Base-by-base conservation (phyloP, 2,888 invertebrate species). In the Catocala nupta region DNA sequence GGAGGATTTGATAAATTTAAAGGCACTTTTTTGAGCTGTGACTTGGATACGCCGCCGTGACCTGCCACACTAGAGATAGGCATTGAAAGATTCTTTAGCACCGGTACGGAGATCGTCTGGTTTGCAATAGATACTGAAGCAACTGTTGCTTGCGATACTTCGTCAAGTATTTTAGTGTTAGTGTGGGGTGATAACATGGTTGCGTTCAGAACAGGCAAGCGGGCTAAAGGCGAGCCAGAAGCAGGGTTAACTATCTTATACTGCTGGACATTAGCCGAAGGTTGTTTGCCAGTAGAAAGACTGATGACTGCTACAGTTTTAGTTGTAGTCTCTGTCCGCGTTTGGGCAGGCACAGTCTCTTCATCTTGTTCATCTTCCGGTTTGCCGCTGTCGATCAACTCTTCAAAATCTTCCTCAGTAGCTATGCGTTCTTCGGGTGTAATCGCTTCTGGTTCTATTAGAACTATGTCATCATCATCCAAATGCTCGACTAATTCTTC, bases 371-470 rank as follows among this genome's bases (percentile, higher is more conserved):
- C 93, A 55, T 96, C 95, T 67, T 95, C 95, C 0, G 95, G 92
- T 65, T 95, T 95, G 0, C 95, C 95, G 72, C 95, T 95, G 71
- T 96, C 96, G 45, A 96, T 96, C 16, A 96, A 84, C 69, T 96
- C 95, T 77, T 96, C 96, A 75, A 96, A 96, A 81, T 96, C 96
- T 84, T 96, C 96, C 71, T 95, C 95, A 0, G 96, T 96, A 0
- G 95, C 95, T 64, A 96, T 95, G 0, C 95, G 95, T 75, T 96
- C 96, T 73, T 96, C 96, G 0, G 96, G 95, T 0, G 96, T 95
- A 73, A 95, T 95, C 0, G 93, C 91, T 13, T 90, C 92, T 0
- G 95, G 94, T 80, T 96, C 96, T 0, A 96, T 95, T 5, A 96
- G 94, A 0, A 96, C 95, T 39, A 96, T 95, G 71, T 96, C 96